A percentile compares a stretch with the other conserved stretches of the same genome.
Evolutionary conservation across 2,888 invertebrate genomes (phyloP).

Genomic region (Deilephila porcellus): DNA sequence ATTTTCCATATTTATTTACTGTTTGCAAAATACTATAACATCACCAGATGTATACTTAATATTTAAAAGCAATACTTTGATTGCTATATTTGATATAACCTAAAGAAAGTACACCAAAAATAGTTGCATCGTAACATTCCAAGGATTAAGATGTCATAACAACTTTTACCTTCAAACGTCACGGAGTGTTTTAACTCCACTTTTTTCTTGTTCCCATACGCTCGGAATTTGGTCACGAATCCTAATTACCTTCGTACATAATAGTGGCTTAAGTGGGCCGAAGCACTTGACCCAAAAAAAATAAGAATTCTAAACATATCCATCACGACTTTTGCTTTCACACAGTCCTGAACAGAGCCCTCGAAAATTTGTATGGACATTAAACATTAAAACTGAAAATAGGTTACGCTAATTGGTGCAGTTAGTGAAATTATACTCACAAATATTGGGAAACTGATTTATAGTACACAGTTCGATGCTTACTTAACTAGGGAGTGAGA

Average conservation of each 20-base stretch:
- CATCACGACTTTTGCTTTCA: slow-evolving; percentile 62
- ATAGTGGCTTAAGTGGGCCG: slow-evolving; percentile 31
- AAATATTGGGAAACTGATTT: slow-evolving; percentile 22
- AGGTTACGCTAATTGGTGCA: slow-evolving; percentile 60
- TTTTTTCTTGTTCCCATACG: slow-evolving; percentile 2
- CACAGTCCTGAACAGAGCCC: slow-evolving; percentile 57
- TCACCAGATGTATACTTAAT: too few species aligned
- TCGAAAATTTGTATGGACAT: slow-evolving; percentile 56
- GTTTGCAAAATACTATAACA: too few species aligned
- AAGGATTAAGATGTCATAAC: slow-evolving; percentile 36
- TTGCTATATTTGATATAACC: too few species aligned
- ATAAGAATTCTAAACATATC: slow-evolving; percentile 45
- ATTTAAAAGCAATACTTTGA: too few species aligned
- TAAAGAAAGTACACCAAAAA: too few species aligned
- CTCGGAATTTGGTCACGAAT: slow-evolving; percentile 27
- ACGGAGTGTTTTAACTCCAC: slow-evolving; percentile 8
- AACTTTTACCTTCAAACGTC: slow-evolving; percentile 34
- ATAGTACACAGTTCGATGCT: too few species aligned
- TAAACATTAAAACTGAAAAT: slow-evolving; percentile 57
- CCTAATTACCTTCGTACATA: slow-evolving; percentile 29
- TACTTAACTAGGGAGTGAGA: too few species aligned
- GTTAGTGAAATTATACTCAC: slow-evolving; percentile 45
- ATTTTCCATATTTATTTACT: too few species aligned
- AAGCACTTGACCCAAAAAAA: slow-evolving; percentile 54
- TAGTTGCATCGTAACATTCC: not conserved